These are phyloP conservation scores for Cyanocitta stelleri DNA, from an alignment of 2,113 vertebrate species.

Conservation along the genomic window DNA sequence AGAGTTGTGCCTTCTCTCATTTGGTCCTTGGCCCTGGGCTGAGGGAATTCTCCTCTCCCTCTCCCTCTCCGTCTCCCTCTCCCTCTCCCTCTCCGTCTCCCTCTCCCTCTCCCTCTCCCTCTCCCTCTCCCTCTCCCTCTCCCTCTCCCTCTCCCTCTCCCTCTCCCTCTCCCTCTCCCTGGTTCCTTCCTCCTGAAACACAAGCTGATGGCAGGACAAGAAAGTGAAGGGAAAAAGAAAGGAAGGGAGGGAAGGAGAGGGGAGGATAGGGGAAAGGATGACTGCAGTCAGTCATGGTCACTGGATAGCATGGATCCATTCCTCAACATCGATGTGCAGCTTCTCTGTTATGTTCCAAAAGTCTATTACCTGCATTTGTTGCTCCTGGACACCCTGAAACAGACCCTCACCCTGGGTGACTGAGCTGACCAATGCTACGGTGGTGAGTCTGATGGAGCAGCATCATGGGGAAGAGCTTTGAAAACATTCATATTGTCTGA, in stretches of 20 bases:
- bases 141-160: too few relatives aligned
- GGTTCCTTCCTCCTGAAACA: not conserved
- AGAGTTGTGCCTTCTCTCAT: not conserved
- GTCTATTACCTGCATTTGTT: not conserved
- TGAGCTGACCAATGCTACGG: fast-evolving
- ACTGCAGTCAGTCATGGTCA: not conserved
- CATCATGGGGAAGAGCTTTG: not conserved
- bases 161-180: not conserved
- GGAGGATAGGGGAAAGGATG: not conserved
- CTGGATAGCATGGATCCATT: not conserved
- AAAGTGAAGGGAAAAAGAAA: not conserved
- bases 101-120: too few relatives aligned
- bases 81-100: too few relatives aligned
- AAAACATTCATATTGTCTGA: not conserved
- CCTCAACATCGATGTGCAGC: not conserved
- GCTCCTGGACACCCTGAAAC: not conserved
- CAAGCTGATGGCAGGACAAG: not conserved
- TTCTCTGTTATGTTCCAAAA: not conserved
- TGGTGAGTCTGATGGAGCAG: not conserved
- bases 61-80: not conserved
- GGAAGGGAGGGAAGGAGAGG: not conserved
- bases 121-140: too few relatives aligned
- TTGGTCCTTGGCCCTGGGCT: not conserved
- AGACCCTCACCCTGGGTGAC: not conserved
- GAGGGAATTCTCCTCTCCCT: not conserved